Base-by-base conservation (phyloP, 2,888 invertebrate genomes). In the Tenthredo distinguenda region DNA sequence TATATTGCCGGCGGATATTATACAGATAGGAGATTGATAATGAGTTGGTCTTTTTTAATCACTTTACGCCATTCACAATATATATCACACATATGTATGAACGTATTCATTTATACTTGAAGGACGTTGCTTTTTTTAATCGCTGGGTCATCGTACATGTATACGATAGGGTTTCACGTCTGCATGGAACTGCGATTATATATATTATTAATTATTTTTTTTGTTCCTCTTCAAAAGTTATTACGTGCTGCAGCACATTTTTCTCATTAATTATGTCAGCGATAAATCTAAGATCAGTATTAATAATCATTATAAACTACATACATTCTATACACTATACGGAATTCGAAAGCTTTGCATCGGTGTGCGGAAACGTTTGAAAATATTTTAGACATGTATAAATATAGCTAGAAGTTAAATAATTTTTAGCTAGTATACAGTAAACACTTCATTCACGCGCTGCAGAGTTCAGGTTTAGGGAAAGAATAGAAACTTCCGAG, bases 141-240 rank as follows among this genome's bases (percentile, higher is more conserved):
- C 76, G 76, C 26, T 76, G 47, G 76, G 76, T 76, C 76, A 76
- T 76, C 76, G 76, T 76, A 47, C 76, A 76, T 47, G 47, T 47
- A 47, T 47, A 76, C 47, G 76, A 47, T 26, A 26, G 47, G 76
- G 26, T 26, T 76, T 76, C 26, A 47, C 47, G 47, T 26, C 76
- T 47, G 47, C 76, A 76, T 47, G 76, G 47, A 26, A 31, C n/a
- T 47, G 5, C 26, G 47, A 76, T 37, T 71, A 37, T 71, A 71
- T n/a, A 71, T 37, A 37, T n/a, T n/a, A 71, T 71, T 71, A 2
- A 34, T 26, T 62, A 62, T 26, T 62, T 58, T 0, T 26, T 26
- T 62, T 26, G 2, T 62, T 21, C 3, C 6, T 10, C 9, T 62
- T 62, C 10, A 62, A 62, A 62, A 62, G 1, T 62, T 62, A 26